Percentiles rank a stretch among this genome's conserved stretches.
Conservation (phyloP, 2,888 invertebrate species). For the Idaea aversata region DNA sequence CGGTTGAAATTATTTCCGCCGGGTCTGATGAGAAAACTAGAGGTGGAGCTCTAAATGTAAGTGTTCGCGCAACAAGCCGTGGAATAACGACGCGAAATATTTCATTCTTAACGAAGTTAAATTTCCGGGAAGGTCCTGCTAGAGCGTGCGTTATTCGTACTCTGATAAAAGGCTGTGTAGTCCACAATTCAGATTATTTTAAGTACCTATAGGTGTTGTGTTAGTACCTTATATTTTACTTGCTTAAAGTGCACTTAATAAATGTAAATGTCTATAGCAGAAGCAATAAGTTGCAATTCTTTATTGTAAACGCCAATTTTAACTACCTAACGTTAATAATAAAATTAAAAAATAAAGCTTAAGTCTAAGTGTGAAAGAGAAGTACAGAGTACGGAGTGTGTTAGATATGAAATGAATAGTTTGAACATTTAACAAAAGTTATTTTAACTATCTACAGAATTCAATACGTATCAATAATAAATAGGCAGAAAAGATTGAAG, state of each 20-base stretch:
- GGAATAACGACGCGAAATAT: conserved; percentile 77
- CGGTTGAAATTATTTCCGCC: conserved; percentile 80
- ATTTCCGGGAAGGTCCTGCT: conserved; percentile 75
- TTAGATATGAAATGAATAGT: too few relatives aligned
- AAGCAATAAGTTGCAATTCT: too few relatives aligned
- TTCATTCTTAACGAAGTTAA: conserved; percentile 80
- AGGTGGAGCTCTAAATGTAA: conserved; percentile 76
- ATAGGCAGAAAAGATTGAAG: conserved; percentile 26
- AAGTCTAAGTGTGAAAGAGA: too few relatives aligned
- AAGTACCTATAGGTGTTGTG: background rate
- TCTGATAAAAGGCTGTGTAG: conserved; percentile 71
- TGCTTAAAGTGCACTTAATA: background rate
- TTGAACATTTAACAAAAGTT: background rate
- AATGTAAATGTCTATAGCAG: too few relatives aligned
- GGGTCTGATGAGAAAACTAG: conserved; percentile 79
- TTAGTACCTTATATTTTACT: background rate
- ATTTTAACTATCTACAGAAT: conserved; percentile 2
- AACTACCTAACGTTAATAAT: too few relatives aligned
- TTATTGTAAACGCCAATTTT: too few relatives aligned
- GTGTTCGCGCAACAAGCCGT: conserved; percentile 77
- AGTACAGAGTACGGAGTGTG: too few relatives aligned
- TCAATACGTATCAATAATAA: background rate
- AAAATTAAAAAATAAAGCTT: too few relatives aligned
- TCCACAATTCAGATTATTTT: conserved; percentile 52
- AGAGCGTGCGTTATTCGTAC: conserved; percentile 75